Percentiles rank a stretch among this genome's conserved stretches.
These are phyloP conservation scores for Callosobruchus maculatus DNA, from an alignment of 2,888 invertebrate species.

Conservation along the genomic window DNA sequence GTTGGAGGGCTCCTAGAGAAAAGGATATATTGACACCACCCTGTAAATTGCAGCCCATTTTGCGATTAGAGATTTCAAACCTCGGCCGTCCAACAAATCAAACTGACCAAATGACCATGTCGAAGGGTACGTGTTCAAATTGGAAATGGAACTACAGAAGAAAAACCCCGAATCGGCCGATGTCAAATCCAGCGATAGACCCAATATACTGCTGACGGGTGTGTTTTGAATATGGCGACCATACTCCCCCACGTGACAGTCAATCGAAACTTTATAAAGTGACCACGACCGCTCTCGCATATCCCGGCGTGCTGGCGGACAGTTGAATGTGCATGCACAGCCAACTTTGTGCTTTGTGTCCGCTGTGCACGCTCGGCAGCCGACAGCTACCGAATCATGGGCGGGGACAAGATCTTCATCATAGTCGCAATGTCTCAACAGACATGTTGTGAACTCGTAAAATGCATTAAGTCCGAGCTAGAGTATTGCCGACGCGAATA, in stretches of 20 bases:
- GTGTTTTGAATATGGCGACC: conserved; percentile 32
- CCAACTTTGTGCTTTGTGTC: conserved; percentile 42
- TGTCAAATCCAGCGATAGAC: conserved; percentile 35
- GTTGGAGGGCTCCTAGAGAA: no score
- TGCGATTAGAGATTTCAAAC: no score
- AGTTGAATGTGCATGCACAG: conserved; percentile 43
- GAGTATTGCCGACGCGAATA: no score
- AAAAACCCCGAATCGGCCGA: background rate
- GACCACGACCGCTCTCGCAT: conserved; percentile 29
- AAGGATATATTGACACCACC: no score
- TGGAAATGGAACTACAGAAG: background rate
- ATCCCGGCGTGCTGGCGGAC: conserved; percentile 38
- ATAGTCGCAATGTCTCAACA: no score
- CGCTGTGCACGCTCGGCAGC: conserved; percentile 30
- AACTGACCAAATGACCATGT: background rate
- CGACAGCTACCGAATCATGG: background rate
- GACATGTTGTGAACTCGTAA: no score
- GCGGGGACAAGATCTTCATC: background rate
- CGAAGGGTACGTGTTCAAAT: background rate
- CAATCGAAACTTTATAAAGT: conserved; percentile 47
- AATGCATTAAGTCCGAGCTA: no score
- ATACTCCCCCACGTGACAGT: conserved; percentile 35
- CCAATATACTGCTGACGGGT: conserved; percentile 31
- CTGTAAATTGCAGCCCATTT: no score
- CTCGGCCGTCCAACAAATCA: background rate